phyloP scores from a whole-genome alignment of 2,797 vertebrate genomes.

The Betta splendens region DNA sequence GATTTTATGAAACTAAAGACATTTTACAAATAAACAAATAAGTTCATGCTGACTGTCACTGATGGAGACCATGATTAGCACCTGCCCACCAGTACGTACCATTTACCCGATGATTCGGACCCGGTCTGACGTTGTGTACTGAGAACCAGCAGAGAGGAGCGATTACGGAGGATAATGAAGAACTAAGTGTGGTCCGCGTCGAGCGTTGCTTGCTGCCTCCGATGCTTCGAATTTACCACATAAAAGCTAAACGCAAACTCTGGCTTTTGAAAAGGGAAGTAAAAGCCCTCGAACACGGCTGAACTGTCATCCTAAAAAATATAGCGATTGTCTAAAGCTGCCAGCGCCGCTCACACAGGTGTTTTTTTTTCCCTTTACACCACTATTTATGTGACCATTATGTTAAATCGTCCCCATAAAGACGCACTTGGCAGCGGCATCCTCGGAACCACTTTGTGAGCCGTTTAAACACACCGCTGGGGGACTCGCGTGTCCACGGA shows the following conservation, averaged over 20 bases:
- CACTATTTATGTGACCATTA: slow-evolving; percentile 85
- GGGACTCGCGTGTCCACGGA: slow-evolving; percentile 70
- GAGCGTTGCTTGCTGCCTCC: slow-evolving; percentile 26
- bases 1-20: too few relatives aligned
- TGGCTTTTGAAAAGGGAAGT: slow-evolving; percentile 59
- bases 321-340: slow-evolving; percentile 70
- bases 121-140: not conserved
- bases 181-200: slow-evolving; percentile 22
- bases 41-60: slow-evolving; percentile 10
- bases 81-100: slow-evolving; percentile 15
- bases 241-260: slow-evolving; percentile 49
- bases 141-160: slow-evolving; percentile 15
- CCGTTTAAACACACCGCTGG: slow-evolving; percentile 79
- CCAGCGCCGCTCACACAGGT: slow-evolving; percentile 71
- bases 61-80: slow-evolving; percentile 22
- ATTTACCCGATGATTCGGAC: slow-evolving; percentile 16
- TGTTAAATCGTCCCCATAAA: slow-evolving; percentile 85
- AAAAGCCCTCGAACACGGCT: slow-evolving; percentile 61
- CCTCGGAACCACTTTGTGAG: slow-evolving; percentile 76
- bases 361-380: slow-evolving; percentile 78
- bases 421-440: slow-evolving; percentile 76
- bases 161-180: slow-evolving; percentile 35
- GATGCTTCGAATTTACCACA: slow-evolving; percentile 27
- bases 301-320: slow-evolving; percentile 73
- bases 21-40: not conserved